Evolutionary conservation across 2,113 vertebrate species (phyloP), one percentile per base, ranked within the genome.

Genomic region (Apodemus speciosus): DNA sequence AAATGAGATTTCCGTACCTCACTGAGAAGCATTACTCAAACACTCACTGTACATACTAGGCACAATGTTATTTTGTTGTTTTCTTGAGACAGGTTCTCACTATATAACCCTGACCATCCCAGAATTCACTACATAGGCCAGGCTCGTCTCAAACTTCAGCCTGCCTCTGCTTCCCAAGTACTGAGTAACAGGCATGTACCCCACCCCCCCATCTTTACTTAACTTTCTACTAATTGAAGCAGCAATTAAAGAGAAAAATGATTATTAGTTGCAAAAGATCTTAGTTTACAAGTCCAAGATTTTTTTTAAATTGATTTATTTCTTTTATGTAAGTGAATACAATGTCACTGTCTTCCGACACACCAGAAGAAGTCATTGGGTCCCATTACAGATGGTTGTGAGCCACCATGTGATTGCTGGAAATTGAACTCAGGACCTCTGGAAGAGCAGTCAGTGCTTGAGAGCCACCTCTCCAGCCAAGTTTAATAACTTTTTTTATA

Each of bases 251-350:
- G n/a, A 69, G 43, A 46, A 46, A 92, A 93, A 32, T 77, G 72
- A 87, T 40, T 13, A 38, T 93, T 56, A 94, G 90, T 0, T 94
- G 15, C 3, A 21, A 95, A 95, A 94, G 49, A 89, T 62, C 15
- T 89, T 86, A 88, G 43, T 89, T 94, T 60, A 83, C 76, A 96
- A 94, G 35, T 76, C 91, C 73, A 85, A 93, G 60, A 0, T 30
- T 3, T 64, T 60, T 64, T 5, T 30, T 64, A 64, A 27, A 64
- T 30, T 11, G 9, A 64, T 30, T 64, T 27, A 30, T 64, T 64
- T 62, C 9, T 62, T 62, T 64, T 30, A 64, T 64, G 58, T 60
- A 60, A 21, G 20, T 64, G 62, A 30, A 6, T 64, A 64, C 62
- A 30, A 25, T 64, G 25, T 30, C 60, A 27, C 25, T 62, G 60